Base-by-base conservation (phyloP, 2,888 invertebrate species). In the Caenorhabditis japonica region DNA sequence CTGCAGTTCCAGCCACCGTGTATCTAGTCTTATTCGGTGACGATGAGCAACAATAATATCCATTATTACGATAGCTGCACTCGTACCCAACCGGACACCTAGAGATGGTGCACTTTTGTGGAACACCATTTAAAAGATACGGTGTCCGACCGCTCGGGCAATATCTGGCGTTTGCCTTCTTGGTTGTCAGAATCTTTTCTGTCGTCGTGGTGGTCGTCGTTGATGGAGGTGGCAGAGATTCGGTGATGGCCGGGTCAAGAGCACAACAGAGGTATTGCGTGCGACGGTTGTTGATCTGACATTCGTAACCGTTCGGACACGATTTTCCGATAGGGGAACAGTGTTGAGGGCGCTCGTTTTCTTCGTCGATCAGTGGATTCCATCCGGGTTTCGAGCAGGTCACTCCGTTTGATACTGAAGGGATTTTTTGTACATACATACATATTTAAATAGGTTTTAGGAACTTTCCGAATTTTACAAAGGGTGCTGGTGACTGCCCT, bases 181-280 rank as follows among this genome's bases (percentile, higher is more conserved):
- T 68, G 1, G 58, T 68, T 0, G 66, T 62, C 30, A 58, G 19
- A 19, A 44, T 46, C 38, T 46, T 69, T n/a, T 52, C 51, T 8
- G 47, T 58, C 1, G 59, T 68, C 3, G 68, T 61, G 12, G 69
- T 52, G n/a, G 62, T 53, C 7, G 30, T 30, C 7, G 30, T 30
- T 46, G 64, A 53, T 17, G 62, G 43, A 17, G 68, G 34, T 17
- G 43, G 49, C 4, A 49, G n/a, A n/a, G 34, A 58, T 12, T 49
- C 46, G 17, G 58, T 39, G 10, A 34, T 15, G 7, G 43, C 19
- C 19, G 36, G 19, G 30, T 60, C 69, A 15, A 53, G 59, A 34
- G 80, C 51, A 58, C 83, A 83, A 46, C 83, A 83, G n/a, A 83
- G 71, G 52, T 80, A 81, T 53, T 81, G 81, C 7, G 80, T 80